These are phyloP conservation scores for Drosophila sordidula DNA, from an alignment of 2,888 invertebrate genomes.

Conservation along the genomic window DNA sequence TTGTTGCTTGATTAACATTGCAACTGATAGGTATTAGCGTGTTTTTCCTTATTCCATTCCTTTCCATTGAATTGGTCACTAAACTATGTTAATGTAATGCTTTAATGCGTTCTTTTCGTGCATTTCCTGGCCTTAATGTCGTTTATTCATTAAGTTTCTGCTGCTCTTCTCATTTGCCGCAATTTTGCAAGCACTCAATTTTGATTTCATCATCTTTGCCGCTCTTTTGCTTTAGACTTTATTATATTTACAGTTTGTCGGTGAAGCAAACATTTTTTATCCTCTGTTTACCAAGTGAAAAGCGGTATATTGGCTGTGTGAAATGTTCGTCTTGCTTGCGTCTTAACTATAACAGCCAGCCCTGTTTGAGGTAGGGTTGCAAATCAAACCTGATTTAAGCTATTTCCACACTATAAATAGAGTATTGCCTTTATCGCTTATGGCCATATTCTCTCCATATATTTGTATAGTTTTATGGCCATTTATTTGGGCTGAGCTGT, in stretches of 20 bases:
- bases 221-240: not conserved
- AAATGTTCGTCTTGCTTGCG: not conserved
- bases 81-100: conserved; percentile 19
- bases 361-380: too few species aligned
- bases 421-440: not conserved
- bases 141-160: conserved; percentile 5
- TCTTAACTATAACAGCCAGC: too few species aligned
- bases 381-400: too few species aligned
- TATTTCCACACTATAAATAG: not conserved
- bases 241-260: conserved; percentile 14
- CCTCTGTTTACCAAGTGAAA: not conserved
- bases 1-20: conserved; percentile 55
- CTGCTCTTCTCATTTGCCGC: conserved; percentile 35
- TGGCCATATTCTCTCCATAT: not conserved
- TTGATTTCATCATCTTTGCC: not conserved
- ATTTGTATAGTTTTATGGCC: not conserved
- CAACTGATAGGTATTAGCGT: not conserved
- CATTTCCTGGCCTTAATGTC: conserved; percentile 1
- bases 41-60: too few species aligned
- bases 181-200: not conserved
- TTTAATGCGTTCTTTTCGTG: conserved; percentile 13
- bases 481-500: not conserved
- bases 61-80: too few species aligned
- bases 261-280: not conserved
- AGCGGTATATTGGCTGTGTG: not conserved